Conservation (phyloP, 2,888 invertebrate genomes). For the Drosophila ochracea region DNA sequence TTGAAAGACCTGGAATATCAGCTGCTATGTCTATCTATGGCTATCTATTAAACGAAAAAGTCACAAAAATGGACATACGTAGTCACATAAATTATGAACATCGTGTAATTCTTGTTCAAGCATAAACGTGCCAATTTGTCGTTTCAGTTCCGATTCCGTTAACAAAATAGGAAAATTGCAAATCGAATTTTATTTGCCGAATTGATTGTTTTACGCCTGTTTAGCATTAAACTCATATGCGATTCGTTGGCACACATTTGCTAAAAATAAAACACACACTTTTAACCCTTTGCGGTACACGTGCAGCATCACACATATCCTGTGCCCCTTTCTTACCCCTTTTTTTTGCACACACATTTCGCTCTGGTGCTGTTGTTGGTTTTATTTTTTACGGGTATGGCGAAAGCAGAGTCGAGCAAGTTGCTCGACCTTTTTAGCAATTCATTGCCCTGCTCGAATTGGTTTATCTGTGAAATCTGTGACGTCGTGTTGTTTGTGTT, state of each 20-base stretch:
- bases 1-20: background rate
- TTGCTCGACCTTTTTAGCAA: constrained; percentile 76
- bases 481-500: constrained; percentile 62
- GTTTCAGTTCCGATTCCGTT: constrained; percentile 37
- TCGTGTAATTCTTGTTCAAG: constrained; percentile 46
- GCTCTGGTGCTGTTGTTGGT: constrained; percentile 73
- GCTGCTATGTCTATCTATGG: background rate
- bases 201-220: constrained; percentile 80
- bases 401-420: constrained; percentile 35
- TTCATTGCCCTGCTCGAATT: constrained; percentile 85
- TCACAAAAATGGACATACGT: constrained; percentile 30
- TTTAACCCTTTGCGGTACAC: constrained; percentile 66
- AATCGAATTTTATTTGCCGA: constrained; percentile 79
- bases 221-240: constrained; percentile 52
- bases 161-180: constrained; percentile 51
- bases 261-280: constrained; percentile 17
- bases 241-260: constrained; percentile 60
- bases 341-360: constrained; percentile 72
- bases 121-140: constrained; percentile 70
- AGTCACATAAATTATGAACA: constrained; percentile 48
- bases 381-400: constrained; percentile 36
- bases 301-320: constrained; percentile 42
- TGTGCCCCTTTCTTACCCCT: constrained; percentile 50
- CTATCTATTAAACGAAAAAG: too few relatives aligned
- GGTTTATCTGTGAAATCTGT: constrained; percentile 84